A percentile compares a stretch with the other conserved stretches of the same genome.
Evolutionary conservation across 2,797 vertebrate species (phyloP).

Genomic region (Myripristis murdjan): DNA sequence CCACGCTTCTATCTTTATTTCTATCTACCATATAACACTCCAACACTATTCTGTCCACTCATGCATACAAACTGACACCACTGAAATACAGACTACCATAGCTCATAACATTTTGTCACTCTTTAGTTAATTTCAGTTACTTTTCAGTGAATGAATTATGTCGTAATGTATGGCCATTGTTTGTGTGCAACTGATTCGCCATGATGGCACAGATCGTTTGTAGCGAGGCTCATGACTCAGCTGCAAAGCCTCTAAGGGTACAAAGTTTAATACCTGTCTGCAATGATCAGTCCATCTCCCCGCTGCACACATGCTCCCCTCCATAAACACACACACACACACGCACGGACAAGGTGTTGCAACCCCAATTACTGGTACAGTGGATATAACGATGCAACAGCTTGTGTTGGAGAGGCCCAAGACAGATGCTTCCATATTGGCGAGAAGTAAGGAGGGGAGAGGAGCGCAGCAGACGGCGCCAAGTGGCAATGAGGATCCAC

Average conservation of each 20-base stretch:
- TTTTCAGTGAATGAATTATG: no score
- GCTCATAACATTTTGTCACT: no score
- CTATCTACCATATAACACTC: no score
- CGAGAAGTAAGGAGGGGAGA: constrained; percentile 51
- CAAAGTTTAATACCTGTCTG: not conserved
- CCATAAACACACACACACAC: not conserved
- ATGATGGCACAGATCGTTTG: no score
- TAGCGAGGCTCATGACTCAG: no score
- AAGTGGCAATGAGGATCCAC: constrained; percentile 32
- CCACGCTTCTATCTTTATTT: no score
- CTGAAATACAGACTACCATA: no score
- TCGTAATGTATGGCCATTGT: no score
- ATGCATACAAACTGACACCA: no score
- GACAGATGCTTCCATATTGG: constrained; percentile 74
- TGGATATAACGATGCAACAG: constrained; percentile 66
- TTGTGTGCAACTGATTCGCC: no score
- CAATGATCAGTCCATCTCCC: not conserved
- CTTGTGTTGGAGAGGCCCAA: constrained; percentile 38
- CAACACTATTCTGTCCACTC: no score
- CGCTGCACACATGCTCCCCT: not conserved
- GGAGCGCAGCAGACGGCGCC: constrained; percentile 58
- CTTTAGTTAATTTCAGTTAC: no score
- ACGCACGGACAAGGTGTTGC: constrained; percentile 35
- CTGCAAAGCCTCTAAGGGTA: not conserved
- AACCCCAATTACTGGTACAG: constrained; percentile 55